Evolutionary conservation across 2,113 vertebrate genomes (phyloP), one percentile per base, ranked within the genome.

Genomic region (Camelus dromedarius): DNA sequence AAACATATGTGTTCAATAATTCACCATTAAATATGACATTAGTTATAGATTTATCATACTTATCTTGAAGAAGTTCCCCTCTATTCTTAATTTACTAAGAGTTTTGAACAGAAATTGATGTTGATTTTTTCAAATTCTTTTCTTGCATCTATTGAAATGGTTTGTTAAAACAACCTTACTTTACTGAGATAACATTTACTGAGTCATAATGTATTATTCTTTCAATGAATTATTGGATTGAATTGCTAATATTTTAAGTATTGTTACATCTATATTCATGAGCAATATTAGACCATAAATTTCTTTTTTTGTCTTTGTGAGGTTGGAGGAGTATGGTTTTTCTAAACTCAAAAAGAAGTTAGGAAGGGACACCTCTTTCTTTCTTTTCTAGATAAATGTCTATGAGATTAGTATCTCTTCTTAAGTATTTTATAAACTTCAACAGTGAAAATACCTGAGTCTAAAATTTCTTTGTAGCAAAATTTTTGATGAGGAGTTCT

Each of bases 361-460:
- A 56, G 19, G 32, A 48, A 92, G 3, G 19, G 24, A 58, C 10
- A 20, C 1, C 1, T n/a, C 52, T 69, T 79, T 15, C 35, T 86
- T 72, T 86, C 30, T 58, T 67, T 92, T 56, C 76, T 88, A 19
- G 19, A 19, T 50, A 8, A 86, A 48, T 86, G 35, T 6, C 3
- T 32, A 22, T 50, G 32, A 58, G 32, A 82, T 14, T 30, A 13
- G 7, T 66, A 26, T 92, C 73, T 95, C 22, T 77, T 50, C 28
- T 85, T 79, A 80, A 38, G 18, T 80, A 66, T 75, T 88, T 88
- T 67, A 67, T 50, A 75, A 92, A 82, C 75, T 73, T 58, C 22
- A 73, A 38, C 30, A 82, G 35, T 35, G 20, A 67, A 75, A 56
- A 7, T 13, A 66, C 42, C 24, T 87, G 48, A 14, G 6, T 67